Evolutionary conservation across 2,113 vertebrate species (phyloP), one percentile per base, ranked within the genome.

Genomic region (Enhydra lutris): DNA sequence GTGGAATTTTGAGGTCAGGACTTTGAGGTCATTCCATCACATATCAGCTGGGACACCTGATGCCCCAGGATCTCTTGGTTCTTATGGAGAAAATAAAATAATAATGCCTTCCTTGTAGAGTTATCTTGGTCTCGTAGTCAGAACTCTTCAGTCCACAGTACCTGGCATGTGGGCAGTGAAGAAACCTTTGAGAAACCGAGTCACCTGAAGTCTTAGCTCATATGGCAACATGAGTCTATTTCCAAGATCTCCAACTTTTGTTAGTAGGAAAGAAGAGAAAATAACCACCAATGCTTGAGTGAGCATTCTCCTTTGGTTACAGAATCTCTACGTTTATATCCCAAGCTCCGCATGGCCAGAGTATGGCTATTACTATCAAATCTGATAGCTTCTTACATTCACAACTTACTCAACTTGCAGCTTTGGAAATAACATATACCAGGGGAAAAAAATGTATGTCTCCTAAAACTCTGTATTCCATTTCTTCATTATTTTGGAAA

Each of bases 401-500:
- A 63, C 36, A 71, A 87, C 17, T 45, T 57, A 69, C 11, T 63
- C 3, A 59, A 34, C 39, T 47, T 59, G 21, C 7, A 61, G 24
- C 55, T 74, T 92, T 71, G 65, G 92, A 92, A 80, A 36, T n/a
- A 61, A 57, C 4, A 20, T 29, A 18, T 9, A 74, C 24, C 1
- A 2, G 34, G 9, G 20, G n/a, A 24, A 82, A 82, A 31, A 87
- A 87, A 63, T 34, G 69, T 73, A 36, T n/a, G 59, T 94, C 95
- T 89, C 29, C 17, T 80, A 34, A 34, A 50, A 92, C 74, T 8
- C 4, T 4, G 2, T 47, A 31, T 47, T 80, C n/a, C 34, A 12
- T 90, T n/a, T 84, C 52, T 78, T 91, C 39, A 26, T 57, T 47
- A 57, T 52, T 76, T 78, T 90, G n/a, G 59, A 86, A 85, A 34